Evolutionary conservation across 2,113 vertebrate genomes (phyloP), one percentile per base, ranked within the genome.

Genomic region (Microtus pennsylvanicus): DNA sequence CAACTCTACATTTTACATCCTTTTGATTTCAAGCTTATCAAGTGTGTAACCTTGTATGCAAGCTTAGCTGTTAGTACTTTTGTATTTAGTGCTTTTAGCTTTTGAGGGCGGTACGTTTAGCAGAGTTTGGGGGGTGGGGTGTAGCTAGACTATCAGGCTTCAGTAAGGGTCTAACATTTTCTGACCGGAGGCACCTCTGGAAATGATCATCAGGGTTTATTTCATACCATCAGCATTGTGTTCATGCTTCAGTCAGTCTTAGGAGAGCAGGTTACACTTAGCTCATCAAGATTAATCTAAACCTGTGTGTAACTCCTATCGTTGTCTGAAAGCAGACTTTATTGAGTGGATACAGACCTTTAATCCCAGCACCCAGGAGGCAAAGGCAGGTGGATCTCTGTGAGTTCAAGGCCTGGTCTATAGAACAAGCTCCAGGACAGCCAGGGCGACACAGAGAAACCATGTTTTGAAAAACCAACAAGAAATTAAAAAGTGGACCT

Each of bases 281-380:
- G 83, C 21, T 38, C 35, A 0, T 63, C 72, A 38, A 61, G 52
- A 21, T 5, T 17, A 5, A 16, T 26, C 26, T 63, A 33, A 58
- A 67, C 26, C 47, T 47, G 0, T 30, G 10, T 7, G 33, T 0
- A n/a, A 21, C 6, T 35, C n/a, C 22, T 65, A n/a, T 28, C 1
- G 1, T 33, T 33, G 83, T 47, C 87, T 52, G 63, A 52, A 63
- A 93, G 69, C 33, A 67, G 58, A 21, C 69, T 52, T 35, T 19
- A 7, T 10, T 78, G 28, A n/a, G 35, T 38, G 35, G n/a, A 21
- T 2, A 7, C 35, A 74, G 3, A 17, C 70, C 70, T 74, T 74
- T 74, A 74, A 38, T n/a, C n/a, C n/a, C 17, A 72, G 17, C 35
- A 72, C 70, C 8, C 70, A 22, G 70, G 17, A 21, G 70, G 70